Conservation (phyloP, 2,113 vertebrate species). For the Scortum barcoo region DNA sequence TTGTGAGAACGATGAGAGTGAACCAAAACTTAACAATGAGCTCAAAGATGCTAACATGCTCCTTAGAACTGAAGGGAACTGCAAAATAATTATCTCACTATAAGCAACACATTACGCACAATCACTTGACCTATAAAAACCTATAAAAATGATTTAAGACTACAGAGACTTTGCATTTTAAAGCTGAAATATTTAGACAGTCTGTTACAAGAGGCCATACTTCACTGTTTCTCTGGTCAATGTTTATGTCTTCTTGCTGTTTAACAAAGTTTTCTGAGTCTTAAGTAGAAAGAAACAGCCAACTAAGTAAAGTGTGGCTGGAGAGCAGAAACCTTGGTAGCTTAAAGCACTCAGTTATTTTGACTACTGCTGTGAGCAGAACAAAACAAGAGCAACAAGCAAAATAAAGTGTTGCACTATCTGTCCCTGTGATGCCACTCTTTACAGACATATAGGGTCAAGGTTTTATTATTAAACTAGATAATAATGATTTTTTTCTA, state of each 20-base stretch:
- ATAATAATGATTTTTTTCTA: no score
- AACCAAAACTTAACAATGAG: slow-evolving; percentile 4
- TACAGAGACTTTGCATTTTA: not conserved
- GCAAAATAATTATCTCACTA: not conserved
- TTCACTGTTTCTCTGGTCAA: not conserved
- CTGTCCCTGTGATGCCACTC: slow-evolving; percentile 1
- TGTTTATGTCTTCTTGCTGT: not conserved
- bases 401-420: not conserved
- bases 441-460: not conserved
- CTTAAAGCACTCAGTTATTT: slow-evolving; percentile 10
- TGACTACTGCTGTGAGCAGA: slow-evolving; percentile 16
- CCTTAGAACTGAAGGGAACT: not conserved
- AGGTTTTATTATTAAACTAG: not conserved
- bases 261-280: not conserved
- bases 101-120: not conserved
- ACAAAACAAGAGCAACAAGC: slow-evolving; percentile 20
- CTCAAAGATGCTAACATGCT: not conserved
- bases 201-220: not conserved
- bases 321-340: slow-evolving; percentile 11
- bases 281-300: not conserved
- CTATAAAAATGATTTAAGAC: not conserved
- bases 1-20: not conserved
- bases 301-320: slow-evolving; percentile 1
- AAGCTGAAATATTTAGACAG: not conserved
- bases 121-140: not conserved